These are phyloP conservation scores for Pseudochaenichthys georgianus DNA, from an alignment of 2,797 vertebrate genomes.

Conservation along the genomic window DNA sequence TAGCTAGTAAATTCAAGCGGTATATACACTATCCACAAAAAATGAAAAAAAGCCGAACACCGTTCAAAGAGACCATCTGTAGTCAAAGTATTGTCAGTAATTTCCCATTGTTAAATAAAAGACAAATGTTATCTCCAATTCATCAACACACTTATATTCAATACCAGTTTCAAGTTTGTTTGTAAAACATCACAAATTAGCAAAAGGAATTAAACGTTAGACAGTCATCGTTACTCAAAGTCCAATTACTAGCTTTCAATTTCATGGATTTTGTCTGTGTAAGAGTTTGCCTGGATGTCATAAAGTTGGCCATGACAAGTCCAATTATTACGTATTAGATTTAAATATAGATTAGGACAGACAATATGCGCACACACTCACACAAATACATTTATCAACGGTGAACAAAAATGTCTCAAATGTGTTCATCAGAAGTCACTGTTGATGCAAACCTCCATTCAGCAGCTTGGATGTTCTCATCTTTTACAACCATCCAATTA, in stretches of 20 bases:
- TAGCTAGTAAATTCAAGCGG: neutral
- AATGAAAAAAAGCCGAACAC: neutral
- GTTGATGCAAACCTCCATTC: neutral
- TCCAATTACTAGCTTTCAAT: neutral
- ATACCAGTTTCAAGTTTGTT: neutral
- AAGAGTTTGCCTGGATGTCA: neutral
- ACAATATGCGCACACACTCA: neutral
- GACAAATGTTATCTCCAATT: neutral
- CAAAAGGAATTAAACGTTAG: neutral
- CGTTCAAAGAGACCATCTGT: neutral
- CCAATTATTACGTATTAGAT: neutral
- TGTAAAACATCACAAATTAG: neutral
- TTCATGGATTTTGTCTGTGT: neutral
- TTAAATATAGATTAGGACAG: neutral
- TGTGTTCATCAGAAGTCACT: neutral
- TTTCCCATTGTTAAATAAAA: conserved; percentile 1
- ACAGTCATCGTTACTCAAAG: neutral
- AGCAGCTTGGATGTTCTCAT: neutral
- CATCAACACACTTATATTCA: neutral
- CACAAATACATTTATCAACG: neutral
- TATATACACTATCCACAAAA: neutral
- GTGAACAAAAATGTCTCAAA: neutral
- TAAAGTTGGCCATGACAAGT: neutral
- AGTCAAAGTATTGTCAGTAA: neutral
- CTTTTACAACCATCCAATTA: neutral